Percentiles rank a stretch among this genome's conserved stretches.
Conservation (phyloP, 2,797 vertebrate genomes). For the Lycodopsis pacificus region DNA sequence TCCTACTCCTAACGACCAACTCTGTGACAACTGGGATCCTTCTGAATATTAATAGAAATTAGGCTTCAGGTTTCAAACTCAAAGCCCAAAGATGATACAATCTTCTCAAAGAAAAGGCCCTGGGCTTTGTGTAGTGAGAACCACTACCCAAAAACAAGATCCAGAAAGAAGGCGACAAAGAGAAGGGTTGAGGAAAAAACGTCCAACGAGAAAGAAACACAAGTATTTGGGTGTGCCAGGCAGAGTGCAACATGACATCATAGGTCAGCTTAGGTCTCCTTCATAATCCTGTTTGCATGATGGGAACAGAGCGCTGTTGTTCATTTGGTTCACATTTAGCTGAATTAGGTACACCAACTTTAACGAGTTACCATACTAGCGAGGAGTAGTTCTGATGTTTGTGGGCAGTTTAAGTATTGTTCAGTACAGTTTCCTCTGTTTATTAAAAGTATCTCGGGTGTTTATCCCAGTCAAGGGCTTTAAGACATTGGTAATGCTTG, state of each 20-base stretch:
- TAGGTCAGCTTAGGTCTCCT: slow-evolving; percentile 34
- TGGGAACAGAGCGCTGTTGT: slow-evolving; percentile 19
- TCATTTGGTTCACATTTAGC: slow-evolving; percentile 44
- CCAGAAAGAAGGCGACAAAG: not conserved
- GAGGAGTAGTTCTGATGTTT: not conserved
- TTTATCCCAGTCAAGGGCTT: not conserved
- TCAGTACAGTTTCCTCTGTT: not conserved
- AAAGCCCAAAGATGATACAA: not conserved
- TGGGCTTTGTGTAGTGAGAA: not conserved
- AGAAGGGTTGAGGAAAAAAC: not conserved
- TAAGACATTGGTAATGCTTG: not conserved
- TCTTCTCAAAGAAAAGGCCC: not conserved
- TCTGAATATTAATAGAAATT: not conserved
- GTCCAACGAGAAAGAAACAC: not conserved
- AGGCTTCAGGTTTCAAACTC: not conserved
- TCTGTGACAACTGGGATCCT: not conserved
- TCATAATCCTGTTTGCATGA: slow-evolving; percentile 49
- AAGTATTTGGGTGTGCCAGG: slow-evolving; percentile 18
- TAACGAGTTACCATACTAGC: not conserved
- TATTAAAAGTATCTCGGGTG: not conserved
- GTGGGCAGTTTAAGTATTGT: not conserved
- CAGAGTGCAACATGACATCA: slow-evolving; percentile 46
- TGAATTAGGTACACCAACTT: slow-evolving; percentile 8
- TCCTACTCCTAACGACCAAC: not conserved
- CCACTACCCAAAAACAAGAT: not conserved